Conservation (phyloP, 2,797 vertebrate species). For the Rostrhamus sociabilis region DNA sequence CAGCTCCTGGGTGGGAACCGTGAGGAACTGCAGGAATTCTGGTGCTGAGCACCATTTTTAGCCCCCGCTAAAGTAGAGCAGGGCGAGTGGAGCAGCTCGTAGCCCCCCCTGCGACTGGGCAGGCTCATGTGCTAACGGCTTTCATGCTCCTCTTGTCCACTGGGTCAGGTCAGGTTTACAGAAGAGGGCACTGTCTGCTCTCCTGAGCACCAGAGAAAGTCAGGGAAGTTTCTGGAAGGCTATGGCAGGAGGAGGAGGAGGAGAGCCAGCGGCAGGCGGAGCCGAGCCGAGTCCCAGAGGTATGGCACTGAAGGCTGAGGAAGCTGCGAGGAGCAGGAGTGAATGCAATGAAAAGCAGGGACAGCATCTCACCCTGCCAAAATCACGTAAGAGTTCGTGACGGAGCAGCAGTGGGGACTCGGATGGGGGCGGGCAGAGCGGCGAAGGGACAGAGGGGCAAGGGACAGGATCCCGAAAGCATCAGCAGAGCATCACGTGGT, state of each 20-base stretch:
- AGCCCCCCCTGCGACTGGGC: not conserved
- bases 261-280: not conserved
- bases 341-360: not conserved
- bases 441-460: not conserved
- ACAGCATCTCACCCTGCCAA: not conserved
- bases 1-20: not conserved
- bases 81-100: not conserved
- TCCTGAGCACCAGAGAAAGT: not conserved
- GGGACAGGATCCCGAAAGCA: not conserved
- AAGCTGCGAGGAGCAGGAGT: not conserved
- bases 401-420: not conserved
- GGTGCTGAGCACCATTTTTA: not conserved
- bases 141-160: not conserved
- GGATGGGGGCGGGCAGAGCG: rapidly evolving
- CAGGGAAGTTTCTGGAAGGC: not conserved
- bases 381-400: not conserved
- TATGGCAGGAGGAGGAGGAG: not conserved
- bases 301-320: not conserved
- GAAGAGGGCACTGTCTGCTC: not conserved
- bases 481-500: not conserved
- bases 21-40: not conserved
- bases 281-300: rapidly evolving
- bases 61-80: too few relatives aligned
- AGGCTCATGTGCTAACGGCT: not conserved
- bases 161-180: not conserved